Conservation (phyloP, 2,888 invertebrate genomes). For the Nemotelus pantherinus region DNA sequence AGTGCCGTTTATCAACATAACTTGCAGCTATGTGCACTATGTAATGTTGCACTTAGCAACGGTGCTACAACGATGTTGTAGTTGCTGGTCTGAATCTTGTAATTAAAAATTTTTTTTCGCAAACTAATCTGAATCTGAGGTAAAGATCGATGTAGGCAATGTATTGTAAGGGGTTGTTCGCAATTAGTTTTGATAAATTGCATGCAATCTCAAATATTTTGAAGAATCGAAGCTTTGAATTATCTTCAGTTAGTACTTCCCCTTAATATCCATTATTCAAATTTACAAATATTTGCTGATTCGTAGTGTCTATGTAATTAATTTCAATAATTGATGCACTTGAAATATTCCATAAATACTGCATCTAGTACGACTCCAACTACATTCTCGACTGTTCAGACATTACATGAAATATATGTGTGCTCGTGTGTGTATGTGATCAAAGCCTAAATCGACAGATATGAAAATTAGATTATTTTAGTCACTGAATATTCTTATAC, state of each 20-base stretch:
- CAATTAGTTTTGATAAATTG: neutral
- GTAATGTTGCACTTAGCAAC: slow-evolving; percentile 13
- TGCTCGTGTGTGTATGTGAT: neutral
- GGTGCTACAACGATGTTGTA: neutral
- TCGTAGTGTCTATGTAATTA: slow-evolving; percentile 18
- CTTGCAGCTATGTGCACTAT: slow-evolving; percentile 14
- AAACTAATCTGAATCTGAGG: slow-evolving; percentile 31
- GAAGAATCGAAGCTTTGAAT: neutral
- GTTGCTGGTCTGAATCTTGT: slow-evolving; percentile 9
- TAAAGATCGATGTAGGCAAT: neutral
- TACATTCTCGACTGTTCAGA: neutral
- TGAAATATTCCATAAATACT: slow-evolving; percentile 13
- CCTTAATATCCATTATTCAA: slow-evolving; percentile 1
- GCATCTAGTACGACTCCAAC: neutral
- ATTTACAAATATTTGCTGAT: neutral
- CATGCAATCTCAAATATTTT: neutral
- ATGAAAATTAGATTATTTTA: slow-evolving; percentile 5
- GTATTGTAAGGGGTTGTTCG: neutral
- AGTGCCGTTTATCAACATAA: slow-evolving; percentile 38
- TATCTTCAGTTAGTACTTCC: too few relatives aligned
- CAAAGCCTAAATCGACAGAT: slow-evolving; percentile 2
- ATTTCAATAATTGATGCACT: slow-evolving; percentile 37
- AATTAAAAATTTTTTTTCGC: slow-evolving; percentile 31
- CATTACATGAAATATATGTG: too few relatives aligned
- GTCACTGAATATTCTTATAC: neutral